Base-by-base conservation (phyloP, 2,797 vertebrate species). In the Apogon talboti region DNA sequence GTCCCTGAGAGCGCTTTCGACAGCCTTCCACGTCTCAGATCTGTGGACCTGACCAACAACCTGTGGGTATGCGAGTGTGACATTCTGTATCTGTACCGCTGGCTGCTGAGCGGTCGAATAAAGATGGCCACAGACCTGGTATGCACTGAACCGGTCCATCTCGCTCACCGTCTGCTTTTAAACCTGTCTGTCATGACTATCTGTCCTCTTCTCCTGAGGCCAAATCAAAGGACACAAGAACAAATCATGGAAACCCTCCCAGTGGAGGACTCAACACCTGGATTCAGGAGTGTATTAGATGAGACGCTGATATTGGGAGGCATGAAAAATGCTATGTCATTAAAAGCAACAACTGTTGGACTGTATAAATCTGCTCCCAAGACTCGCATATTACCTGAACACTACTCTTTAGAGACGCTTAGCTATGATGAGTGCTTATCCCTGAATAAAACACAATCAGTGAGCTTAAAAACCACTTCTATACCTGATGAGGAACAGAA, bases 41-140 rank as follows among this genome's bases (percentile, higher is more conserved):
- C 91, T 0, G 81, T 94, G 38, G 87, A 91, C 54, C 90, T 94
- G 42, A 71, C 81, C 28, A 71, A 93, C 84, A 94, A 94, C 81
- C 83, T 89, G 40, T 95, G 93, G 94, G 87, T 85, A 58, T 95
- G 94, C 0, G 90, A 94, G 74, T 95, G 94, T 50, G 88, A 93
- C 67, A 94, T 94, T 30, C 35, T 94, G 71, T 94, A 95, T 66
- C 88, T 94, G 3, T 93, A 94, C 74, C 87, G 82, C 54, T 94
- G 94, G 94, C 77, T 94, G 51, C 84, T 93, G 61, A 92, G 66
- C 0, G 85, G 87, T 14, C 75, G 89, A 45, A 71, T 90, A 40
- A 87, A 69, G 79, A 91, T 87, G 90, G 90, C 92, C 7, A 88
- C 90, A 1, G 91, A 93, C 66, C 74, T 94, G 51, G 86, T 91